Evolutionary conservation across 1,140 invertebrate species (phyloP).

Genomic region (Trachymyrmex septentrionalis): DNA sequence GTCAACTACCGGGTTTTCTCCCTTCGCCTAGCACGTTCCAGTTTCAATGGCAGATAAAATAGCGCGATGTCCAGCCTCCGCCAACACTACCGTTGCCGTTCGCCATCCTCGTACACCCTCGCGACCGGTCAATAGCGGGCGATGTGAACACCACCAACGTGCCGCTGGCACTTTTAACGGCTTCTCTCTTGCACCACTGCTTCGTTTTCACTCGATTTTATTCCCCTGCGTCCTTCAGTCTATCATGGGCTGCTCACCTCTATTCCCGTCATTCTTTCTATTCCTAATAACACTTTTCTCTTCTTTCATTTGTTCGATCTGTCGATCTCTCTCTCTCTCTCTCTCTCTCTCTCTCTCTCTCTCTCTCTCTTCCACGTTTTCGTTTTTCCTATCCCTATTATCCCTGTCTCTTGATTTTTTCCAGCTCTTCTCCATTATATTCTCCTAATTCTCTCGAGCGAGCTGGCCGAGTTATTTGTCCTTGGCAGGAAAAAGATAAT

Average conservation of each 20-base stretch:
- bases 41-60: conserved; percentile 77
- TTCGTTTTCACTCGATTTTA: neutral
- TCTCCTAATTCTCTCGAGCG: conserved; percentile 38
- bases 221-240: conserved; percentile 10
- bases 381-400: neutral
- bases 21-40: conserved; percentile 62
- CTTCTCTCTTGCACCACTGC: conserved; percentile 33
- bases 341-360: no score
- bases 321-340: neutral
- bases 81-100: conserved; percentile 52
- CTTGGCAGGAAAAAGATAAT: conserved; percentile 9
- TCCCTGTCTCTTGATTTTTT: conserved; percentile 29
- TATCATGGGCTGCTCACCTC: conserved; percentile 10
- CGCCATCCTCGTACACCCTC: conserved; percentile 6
- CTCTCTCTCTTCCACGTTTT: neutral
- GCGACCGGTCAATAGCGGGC: conserved; percentile 73
- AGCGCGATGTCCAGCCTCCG: conserved; percentile 69
- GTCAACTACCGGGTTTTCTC: conserved; percentile 52
- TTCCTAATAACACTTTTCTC: conserved; percentile 30
- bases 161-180: conserved; percentile 73
- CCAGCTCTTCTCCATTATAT: neutral
- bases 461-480: neutral
- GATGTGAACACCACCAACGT: conserved; percentile 69
- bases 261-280: conserved; percentile 31
- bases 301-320: conserved; percentile 38